Conservation (phyloP, 2,888 invertebrate genomes). For the Drosophila nr. perissopoda region DNA sequence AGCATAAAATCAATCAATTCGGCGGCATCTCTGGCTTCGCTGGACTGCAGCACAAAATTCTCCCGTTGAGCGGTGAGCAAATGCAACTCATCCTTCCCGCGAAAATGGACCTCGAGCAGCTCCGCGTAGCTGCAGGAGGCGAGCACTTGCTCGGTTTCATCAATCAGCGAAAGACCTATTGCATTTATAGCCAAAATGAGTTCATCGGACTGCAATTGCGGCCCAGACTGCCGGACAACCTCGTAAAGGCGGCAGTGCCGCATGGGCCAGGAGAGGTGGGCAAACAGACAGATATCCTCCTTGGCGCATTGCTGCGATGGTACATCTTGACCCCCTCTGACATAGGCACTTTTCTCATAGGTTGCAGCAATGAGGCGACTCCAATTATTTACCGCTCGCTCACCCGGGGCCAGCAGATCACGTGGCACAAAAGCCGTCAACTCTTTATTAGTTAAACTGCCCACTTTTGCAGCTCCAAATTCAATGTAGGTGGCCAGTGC, state of each 20-base stretch:
- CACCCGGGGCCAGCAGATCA: constrained; percentile 86
- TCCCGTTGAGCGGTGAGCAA: constrained; percentile 94
- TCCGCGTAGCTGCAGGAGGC: constrained; percentile 95
- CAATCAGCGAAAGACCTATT: constrained; percentile 96
- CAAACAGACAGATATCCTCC: constrained; percentile 95
- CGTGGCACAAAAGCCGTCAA: constrained; percentile 78
- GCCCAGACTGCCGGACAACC: constrained; percentile 91
- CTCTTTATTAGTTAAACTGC: constrained; percentile 32
- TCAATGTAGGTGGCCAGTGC: constrained; percentile 97
- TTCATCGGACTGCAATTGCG: constrained; percentile 88
- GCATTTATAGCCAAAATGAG: constrained; percentile 97
- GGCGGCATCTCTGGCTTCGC: constrained; percentile 93
- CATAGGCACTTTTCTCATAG: constrained; percentile 90
- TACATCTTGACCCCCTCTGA: constrained; percentile 86
- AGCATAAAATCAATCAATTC: constrained; percentile 93
- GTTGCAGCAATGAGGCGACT: constrained; percentile 90
- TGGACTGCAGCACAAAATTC: constrained; percentile 95
- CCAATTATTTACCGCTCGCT: constrained; percentile 89
- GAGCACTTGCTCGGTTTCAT: constrained; percentile 95
- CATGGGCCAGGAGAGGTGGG: constrained; percentile 97
- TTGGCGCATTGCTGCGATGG: constrained; percentile 90
- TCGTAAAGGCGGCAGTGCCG: constrained; percentile 97
- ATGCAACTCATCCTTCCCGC: constrained; percentile 88
- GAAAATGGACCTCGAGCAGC: constrained; percentile 89
- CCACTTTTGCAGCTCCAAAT: constrained; percentile 86